Percentiles rank a stretch among this genome's conserved stretches.
Conservation (phyloP, 2,888 invertebrate genomes). For the Diarsia dahlii region DNA sequence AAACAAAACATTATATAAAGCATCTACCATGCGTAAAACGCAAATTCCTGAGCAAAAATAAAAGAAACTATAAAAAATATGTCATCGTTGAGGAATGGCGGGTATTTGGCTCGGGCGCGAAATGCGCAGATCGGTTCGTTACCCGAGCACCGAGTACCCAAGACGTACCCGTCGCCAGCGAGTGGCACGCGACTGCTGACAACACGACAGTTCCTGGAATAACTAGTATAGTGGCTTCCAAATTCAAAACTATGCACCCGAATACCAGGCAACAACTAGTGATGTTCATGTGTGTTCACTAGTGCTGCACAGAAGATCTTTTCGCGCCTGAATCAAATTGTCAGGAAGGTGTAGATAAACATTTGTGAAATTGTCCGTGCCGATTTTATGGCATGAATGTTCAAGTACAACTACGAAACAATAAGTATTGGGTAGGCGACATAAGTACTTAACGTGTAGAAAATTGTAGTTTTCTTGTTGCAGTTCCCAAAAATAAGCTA, state of each 20-base stretch:
- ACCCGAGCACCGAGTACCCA: conserved; percentile 40
- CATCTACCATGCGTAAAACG: conserved; percentile 14
- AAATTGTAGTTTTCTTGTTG: not conserved
- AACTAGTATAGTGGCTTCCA: conserved; percentile 27
- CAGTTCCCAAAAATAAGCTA: not conserved
- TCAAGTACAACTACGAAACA: not conserved
- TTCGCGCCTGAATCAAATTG: not conserved
- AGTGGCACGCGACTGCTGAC: conserved; percentile 52
- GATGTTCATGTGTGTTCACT: not conserved
- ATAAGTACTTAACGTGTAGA: not conserved
- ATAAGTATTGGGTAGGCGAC: not conserved
- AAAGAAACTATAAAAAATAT: conserved; percentile 42
- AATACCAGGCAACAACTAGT: conserved; percentile 27
- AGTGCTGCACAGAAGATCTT: not conserved
- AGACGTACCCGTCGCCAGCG: conserved; percentile 33
- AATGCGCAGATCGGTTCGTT: conserved; percentile 56
- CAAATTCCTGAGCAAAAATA: conserved; percentile 47
- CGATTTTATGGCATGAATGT: not conserved
- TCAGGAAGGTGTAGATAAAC: not conserved
- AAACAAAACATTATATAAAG: conserved; percentile 16
- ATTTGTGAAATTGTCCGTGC: not conserved
- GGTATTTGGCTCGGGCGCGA: conserved; percentile 61
- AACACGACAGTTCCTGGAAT: conserved; percentile 57
- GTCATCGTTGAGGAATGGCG: conserved; percentile 57
- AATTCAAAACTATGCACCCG: conserved; percentile 42